A percentile compares a stretch with the other conserved stretches of the same genome.
phyloP scores from a whole-genome alignment of 2,888 invertebrate genomes.

The Matsumyia berberina region DNA sequence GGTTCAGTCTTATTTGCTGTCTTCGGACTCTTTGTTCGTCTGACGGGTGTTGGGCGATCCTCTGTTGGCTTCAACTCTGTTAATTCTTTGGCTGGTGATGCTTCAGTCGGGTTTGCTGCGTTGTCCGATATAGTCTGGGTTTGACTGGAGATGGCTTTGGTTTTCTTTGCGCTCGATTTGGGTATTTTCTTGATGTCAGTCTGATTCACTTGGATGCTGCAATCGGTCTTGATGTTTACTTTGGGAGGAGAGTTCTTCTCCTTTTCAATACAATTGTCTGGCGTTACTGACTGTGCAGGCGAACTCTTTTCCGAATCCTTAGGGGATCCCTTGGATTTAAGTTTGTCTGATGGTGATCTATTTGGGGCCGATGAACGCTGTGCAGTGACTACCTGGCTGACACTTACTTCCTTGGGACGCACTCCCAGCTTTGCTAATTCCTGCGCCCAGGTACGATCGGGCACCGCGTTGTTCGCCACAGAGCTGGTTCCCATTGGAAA shows the following conservation, averaged over 20 bases:
- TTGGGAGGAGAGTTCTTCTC: constrained; percentile 69
- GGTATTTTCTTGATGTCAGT: constrained; percentile 63
- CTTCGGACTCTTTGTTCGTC: constrained; percentile 58
- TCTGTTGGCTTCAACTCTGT: constrained; percentile 60
- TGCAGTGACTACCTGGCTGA: neutral
- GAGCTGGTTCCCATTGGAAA: neutral
- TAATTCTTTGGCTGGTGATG: constrained; percentile 53
- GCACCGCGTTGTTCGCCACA: constrained; percentile 32
- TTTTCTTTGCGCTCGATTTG: constrained; percentile 69
- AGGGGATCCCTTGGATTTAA: constrained; percentile 39
- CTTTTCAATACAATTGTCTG: constrained; percentile 66
- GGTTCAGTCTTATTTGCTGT: constrained; percentile 78
- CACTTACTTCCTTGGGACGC: constrained; percentile 42
- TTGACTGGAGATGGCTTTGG: constrained; percentile 72
- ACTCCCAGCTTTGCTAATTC: constrained; percentile 76
- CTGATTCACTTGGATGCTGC: constrained; percentile 43
- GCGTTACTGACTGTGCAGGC: neutral
- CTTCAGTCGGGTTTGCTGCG: constrained; percentile 50
- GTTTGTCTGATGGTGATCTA: constrained; percentile 53
- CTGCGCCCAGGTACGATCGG: constrained; percentile 77
- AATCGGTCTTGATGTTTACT: constrained; percentile 38
- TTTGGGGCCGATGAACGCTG: constrained; percentile 9
- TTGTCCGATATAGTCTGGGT: constrained; percentile 51
- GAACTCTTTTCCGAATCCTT: constrained; percentile 49
- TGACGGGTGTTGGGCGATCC: constrained; percentile 41